Conservation (phyloP, 53 echinoderm and acorn worm genomes). For the Paracentrotus lividus region DNA sequence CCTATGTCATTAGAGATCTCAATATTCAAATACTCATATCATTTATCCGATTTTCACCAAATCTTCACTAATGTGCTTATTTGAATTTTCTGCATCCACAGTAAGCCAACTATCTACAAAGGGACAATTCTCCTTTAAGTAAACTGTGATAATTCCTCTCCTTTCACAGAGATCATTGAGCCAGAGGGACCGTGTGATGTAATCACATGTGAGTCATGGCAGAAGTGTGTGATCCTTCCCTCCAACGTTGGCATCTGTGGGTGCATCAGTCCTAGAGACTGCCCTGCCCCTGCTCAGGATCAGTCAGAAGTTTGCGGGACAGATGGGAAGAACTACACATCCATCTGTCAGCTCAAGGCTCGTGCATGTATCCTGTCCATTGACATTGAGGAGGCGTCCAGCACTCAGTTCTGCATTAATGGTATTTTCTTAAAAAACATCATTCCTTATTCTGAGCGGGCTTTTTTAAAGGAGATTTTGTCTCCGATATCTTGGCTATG, state of each 20-base stretch:
- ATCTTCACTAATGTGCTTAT: too few relatives aligned
- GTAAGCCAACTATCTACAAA: too few relatives aligned
- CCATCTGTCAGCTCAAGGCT: constrained; percentile 62
- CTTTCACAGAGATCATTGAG: not conserved
- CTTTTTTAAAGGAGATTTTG: too few relatives aligned
- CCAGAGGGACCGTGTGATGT: not conserved
- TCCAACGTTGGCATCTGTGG: not conserved
- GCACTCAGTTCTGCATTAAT: not conserved
- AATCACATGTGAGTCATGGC: constrained; percentile 11
- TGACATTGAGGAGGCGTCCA: constrained; percentile 5
- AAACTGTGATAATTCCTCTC: not conserved
- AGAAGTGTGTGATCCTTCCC: not conserved
- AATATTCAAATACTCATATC: too few relatives aligned
- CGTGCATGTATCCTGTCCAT: constrained; percentile 28
- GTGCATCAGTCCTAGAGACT: constrained; percentile 4
- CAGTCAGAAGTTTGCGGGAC: constrained; percentile 66
- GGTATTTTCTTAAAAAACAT: too few relatives aligned
- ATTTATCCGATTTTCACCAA: too few relatives aligned
- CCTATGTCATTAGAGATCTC: too few relatives aligned
- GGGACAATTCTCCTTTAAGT: too few relatives aligned
- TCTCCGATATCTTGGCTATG: too few relatives aligned
- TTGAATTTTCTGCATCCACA: too few relatives aligned
- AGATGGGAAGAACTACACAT: constrained; percentile 67
- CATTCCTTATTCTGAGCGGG: too few relatives aligned
- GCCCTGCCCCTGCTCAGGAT: not conserved